A percentile compares a stretch with the other conserved stretches of the same genome.
phyloP scores from a whole-genome alignment of 2,888 invertebrate species.

The Aphidoletes aphidimyza region DNA sequence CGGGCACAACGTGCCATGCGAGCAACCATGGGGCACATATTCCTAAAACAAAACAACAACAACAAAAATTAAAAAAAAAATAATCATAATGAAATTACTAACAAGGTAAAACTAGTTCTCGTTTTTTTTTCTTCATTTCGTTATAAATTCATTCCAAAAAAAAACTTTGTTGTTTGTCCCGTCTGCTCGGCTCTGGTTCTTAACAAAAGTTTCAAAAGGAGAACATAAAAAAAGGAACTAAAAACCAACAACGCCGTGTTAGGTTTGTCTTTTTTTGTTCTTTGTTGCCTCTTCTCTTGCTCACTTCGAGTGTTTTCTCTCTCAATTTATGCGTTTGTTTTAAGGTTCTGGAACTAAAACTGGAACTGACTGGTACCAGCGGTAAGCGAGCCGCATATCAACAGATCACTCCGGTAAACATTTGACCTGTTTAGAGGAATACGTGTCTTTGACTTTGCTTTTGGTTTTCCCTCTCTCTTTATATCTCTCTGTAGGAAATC shows the following conservation, averaged over 20 bases:
- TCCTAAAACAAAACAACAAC: neutral
- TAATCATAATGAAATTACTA: slow-evolving; percentile 50
- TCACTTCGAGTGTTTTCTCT: neutral
- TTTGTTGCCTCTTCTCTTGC: neutral
- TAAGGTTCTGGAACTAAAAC: too few relatives aligned
- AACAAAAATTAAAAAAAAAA: neutral
- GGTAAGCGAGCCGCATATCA: too few relatives aligned
- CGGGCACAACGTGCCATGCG: slow-evolving; percentile 2
- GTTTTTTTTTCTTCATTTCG: slow-evolving; percentile 35
- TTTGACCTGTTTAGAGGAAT: slow-evolving; percentile 26
- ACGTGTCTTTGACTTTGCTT: neutral
- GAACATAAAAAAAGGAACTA: neutral
- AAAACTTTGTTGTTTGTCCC: slow-evolving; percentile 17
- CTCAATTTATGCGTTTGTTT: too few relatives aligned
- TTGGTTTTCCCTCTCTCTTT: neutral
- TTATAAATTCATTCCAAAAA: too few relatives aligned
- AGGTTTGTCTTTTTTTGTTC: neutral
- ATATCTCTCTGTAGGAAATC: neutral
- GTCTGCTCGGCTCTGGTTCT: neutral
- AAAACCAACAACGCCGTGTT: neutral
- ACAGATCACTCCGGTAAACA: neutral
- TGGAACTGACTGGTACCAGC: too few relatives aligned
- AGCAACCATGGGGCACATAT: slow-evolving; percentile 32
- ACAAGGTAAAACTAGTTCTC: slow-evolving; percentile 48
- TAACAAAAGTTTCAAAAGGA: neutral